Evolutionary conservation across 2,888 invertebrate species (phyloP), one percentile per base, ranked within the genome.

Genomic region (Cetonia aurata): DNA sequence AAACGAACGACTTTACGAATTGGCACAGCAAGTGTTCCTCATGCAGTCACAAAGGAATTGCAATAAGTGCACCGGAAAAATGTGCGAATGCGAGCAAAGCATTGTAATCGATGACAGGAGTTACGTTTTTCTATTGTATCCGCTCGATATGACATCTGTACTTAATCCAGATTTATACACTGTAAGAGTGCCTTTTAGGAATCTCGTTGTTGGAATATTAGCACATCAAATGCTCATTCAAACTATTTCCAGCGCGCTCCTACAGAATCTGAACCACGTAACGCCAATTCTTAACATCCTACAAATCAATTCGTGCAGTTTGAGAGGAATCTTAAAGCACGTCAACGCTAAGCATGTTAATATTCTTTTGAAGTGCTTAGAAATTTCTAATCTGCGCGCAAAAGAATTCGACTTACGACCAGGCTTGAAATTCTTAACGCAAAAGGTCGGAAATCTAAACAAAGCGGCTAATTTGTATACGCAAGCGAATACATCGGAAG

Each of bases 141-240:
- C 93, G 0, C 88, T 92, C 72, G 92, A 93, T 79, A 89, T 91
- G 72, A 86, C 89, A 6, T 89, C 91, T 72, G 89, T 90, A 56
- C 86, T 91, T 12, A 93, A 93, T 81, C 89, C 93, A 46, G 94
- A 94, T 76, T 86, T 92, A 72, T 93, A 92, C 79, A 92, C 94
- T 3, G 90, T 93, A 37, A 87, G 96, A 75, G 95, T 98, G 73
- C 95, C 96, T 2, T 94, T 96, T 79, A 89, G 94, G 79, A 94
- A 93, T 75, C 85, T 98, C 65, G 93, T 97, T 0, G 93, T 97
- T 2, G 96, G 96, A 1, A 88, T 98, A 70, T 83, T 97, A 75
- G 95, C 96, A 4, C 96, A 97, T 83, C 96, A 97, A 86, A 94
- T 97, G 89, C 86, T 97, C 66, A 88, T 97, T 41, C 97, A 97